Evolutionary conservation across 2,797 vertebrate genomes (phyloP).

Genomic region (Sebastolobus alascanus): DNA sequence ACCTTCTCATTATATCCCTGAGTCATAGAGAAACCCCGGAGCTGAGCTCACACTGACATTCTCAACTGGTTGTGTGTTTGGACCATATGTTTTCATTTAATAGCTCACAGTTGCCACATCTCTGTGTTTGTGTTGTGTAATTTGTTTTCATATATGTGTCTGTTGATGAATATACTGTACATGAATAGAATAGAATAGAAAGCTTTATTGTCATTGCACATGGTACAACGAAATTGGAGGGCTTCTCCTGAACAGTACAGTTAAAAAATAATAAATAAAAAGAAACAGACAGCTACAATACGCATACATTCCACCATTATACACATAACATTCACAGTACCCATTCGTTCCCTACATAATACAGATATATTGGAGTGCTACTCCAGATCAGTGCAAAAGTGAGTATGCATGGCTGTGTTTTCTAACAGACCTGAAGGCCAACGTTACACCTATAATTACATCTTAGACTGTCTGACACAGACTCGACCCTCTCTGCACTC

Average conservation of each 20-base stretch:
- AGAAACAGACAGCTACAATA: too few species aligned
- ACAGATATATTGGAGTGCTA: too few species aligned
- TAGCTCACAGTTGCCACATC: conserved; percentile 10
- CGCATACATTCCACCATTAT: too few species aligned
- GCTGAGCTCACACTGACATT: conserved; percentile 59
- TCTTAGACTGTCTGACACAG: conserved; percentile 8
- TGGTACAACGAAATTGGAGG: too few species aligned
- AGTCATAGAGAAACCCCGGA: conserved; percentile 68
- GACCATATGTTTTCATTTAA: conserved; percentile 37
- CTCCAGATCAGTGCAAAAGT: too few species aligned
- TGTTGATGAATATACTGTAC: not conserved
- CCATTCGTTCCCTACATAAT: too few species aligned
- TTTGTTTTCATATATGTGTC: not conserved
- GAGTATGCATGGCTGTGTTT: not conserved
- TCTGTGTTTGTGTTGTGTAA: not conserved
- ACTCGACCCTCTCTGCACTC: not conserved
- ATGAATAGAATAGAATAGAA: too few species aligned
- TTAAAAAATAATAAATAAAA: too few species aligned
- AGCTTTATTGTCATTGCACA: too few species aligned
- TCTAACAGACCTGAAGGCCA: not conserved
- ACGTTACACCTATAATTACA: conserved; percentile 4
- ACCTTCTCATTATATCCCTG: conserved; percentile 77
- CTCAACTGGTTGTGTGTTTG: conserved; percentile 8
- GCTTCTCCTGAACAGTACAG: too few species aligned
- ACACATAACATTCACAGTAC: too few species aligned